Evolutionary conservation across 2,888 invertebrate genomes (phyloP), one percentile per base, ranked within the genome.

Genomic region (Clivina fossor): DNA sequence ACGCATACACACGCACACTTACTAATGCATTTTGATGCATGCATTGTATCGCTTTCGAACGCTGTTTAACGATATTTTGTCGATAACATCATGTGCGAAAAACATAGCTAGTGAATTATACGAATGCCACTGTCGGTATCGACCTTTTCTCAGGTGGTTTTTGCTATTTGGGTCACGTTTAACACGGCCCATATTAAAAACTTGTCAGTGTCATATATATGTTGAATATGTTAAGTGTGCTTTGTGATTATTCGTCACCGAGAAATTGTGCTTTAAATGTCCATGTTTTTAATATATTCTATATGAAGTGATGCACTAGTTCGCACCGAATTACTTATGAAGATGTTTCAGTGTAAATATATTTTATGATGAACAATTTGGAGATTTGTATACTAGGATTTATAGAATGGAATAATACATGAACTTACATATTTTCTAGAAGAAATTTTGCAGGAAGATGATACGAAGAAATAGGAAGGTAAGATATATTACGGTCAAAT

Each of bases 21-120:
- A 16, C 35, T 48, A 33, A 51, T 51, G 51, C 51, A 51, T 51
- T 51, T 51, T 26, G 51, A 51, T 43, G 51, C 51, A 22, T 51
- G 51, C 41, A 51, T 51, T 24, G 48, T 32, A 41, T 20, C 41
- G 19, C 13, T 32, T 11, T 18, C 32, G 44, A 19, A 33, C 30
- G 16, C 35, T 11, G 22, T 18, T 16, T 40, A 19, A 40, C 18
- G 22, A 40, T n/a, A n/a, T n/a, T n/a, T n/a, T n/a, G n/a, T n/a
- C n/a, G n/a, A n/a, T n/a, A n/a, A n/a, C n/a, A n/a, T n/a, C n/a
- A n/a, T n/a, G n/a, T n/a, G n/a, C n/a, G n/a, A n/a, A n/a, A n/a
- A n/a, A n/a, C n/a, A n/a, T n/a, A n/a, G n/a, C n/a, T n/a, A n/a
- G n/a, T n/a, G n/a, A n/a, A n/a, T n/a, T n/a, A n/a, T n/a, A n/a